phyloP scores from a whole-genome alignment of 2,888 invertebrate species.

The Cheilosia urbana region DNA sequence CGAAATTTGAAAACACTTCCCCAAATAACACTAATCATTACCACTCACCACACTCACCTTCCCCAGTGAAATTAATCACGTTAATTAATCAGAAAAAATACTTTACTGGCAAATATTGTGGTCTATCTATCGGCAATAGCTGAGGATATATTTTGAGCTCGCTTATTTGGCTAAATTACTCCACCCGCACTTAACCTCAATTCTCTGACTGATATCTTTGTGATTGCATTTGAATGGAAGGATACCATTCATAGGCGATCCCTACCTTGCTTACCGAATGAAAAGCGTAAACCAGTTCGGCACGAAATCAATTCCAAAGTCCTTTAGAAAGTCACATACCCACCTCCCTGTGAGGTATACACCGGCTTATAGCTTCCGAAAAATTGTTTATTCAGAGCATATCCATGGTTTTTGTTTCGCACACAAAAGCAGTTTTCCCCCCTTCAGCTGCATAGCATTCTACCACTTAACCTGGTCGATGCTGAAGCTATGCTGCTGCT shows the following conservation, averaged over 20 bases:
- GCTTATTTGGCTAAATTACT: slow-evolving; percentile 56
- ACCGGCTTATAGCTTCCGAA: slow-evolving; percentile 37
- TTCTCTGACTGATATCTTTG: slow-evolving; percentile 59
- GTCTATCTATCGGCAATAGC: slow-evolving; percentile 27
- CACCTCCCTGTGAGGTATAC: background rate
- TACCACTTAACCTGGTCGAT: slow-evolving; percentile 59
- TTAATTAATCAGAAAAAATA: slow-evolving; percentile 61
- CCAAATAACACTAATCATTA: too few relatives aligned
- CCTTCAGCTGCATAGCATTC: background rate
- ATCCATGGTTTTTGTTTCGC: slow-evolving; percentile 43
- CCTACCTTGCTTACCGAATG: background rate
- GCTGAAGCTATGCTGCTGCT: slow-evolving; percentile 46
- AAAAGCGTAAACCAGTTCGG: slow-evolving; percentile 9
- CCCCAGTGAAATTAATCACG: slow-evolving; percentile 18
- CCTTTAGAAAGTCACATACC: slow-evolving; percentile 29
- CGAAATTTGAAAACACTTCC: too few relatives aligned
- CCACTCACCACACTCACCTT: background rate
- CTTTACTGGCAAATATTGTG: slow-evolving; percentile 28
- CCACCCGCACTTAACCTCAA: slow-evolving; percentile 66
- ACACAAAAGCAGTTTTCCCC: slow-evolving; percentile 28
- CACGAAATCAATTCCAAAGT: slow-evolving; percentile 56
- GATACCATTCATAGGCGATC: slow-evolving; percentile 3
- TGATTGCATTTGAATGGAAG: slow-evolving; percentile 47
- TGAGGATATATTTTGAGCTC: slow-evolving; percentile 29
- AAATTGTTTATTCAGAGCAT: slow-evolving; percentile 54